These are phyloP conservation scores for Amiota communis DNA, from an alignment of 2,888 invertebrate genomes.

Conservation along the genomic window DNA sequence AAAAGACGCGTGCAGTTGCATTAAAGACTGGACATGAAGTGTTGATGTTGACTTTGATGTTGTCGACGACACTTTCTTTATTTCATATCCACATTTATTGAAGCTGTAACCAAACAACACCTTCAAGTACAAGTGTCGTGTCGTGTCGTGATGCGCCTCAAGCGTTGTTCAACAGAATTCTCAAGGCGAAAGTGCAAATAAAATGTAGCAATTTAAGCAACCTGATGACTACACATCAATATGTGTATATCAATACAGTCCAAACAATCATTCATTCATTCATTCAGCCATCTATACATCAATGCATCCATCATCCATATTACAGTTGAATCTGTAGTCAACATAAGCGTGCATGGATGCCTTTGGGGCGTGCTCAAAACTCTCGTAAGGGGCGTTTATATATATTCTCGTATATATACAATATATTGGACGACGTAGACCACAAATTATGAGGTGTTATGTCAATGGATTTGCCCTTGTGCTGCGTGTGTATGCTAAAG, in stretches of 20 bases:
- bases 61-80: conserved; percentile 61
- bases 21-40: conserved; percentile 39
- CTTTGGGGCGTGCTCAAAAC: neutral
- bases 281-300: too few relatives aligned
- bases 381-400: conserved; percentile 40
- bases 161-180: conserved; percentile 60
- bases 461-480: conserved; percentile 49
- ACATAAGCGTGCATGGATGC: neutral
- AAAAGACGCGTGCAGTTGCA: neutral
- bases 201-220: conserved; percentile 38
- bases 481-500: conserved; percentile 47
- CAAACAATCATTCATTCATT: too few relatives aligned
- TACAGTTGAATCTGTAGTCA: neutral
- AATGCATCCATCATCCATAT: neutral
- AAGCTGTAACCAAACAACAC: neutral
- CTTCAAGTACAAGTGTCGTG: neutral
- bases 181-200: conserved; percentile 61
- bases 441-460: conserved; percentile 65
- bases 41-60: conserved; percentile 46
- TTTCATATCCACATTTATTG: neutral
- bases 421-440: conserved; percentile 44
- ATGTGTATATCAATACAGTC: too few relatives aligned
- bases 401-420: too few relatives aligned
- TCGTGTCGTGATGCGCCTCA: conserved; percentile 10
- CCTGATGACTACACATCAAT: too few relatives aligned